Percentiles rank a stretch among this genome's conserved stretches.
Evolutionary conservation across 1,140 invertebrate genomes (phyloP).

Genomic region (Zaprionus taronus): DNA sequence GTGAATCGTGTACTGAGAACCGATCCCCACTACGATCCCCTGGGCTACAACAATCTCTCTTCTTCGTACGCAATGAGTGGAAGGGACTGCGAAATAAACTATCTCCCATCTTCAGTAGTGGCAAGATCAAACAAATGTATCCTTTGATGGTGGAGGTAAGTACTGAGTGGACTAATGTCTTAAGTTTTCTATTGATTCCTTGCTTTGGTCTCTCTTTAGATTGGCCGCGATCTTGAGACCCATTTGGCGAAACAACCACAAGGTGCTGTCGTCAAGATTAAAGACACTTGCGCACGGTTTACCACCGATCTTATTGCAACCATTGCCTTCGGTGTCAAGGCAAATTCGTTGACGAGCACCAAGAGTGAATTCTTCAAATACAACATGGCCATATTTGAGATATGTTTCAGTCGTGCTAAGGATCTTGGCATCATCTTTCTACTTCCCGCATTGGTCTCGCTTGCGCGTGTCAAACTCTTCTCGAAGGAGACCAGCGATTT

Average conservation of each 20-base stretch:
- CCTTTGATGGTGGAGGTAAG: constrained; percentile 84
- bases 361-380: constrained; percentile 84
- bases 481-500: constrained; percentile 59
- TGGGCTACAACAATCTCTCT: constrained; percentile 70
- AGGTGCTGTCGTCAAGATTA: constrained; percentile 48
- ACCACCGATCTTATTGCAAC: constrained; percentile 87
- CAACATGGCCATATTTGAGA: constrained; percentile 85
- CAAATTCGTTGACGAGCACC: constrained; percentile 85
- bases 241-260: constrained; percentile 12
- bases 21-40: constrained; percentile 57
- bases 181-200: not conserved
- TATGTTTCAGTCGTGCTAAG: constrained; percentile 85
- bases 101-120: constrained; percentile 85
- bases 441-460: constrained; percentile 54
- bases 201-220: constrained; percentile 23
- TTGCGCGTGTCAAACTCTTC: constrained; percentile 62
- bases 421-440: constrained; percentile 85
- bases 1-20: constrained; percentile 52
- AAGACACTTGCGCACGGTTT: constrained; percentile 84
- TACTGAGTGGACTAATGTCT: not conserved
- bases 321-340: constrained; percentile 86
- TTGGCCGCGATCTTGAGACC: constrained; percentile 59
- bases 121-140: constrained; percentile 86
- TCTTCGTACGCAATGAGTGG: constrained; percentile 83
- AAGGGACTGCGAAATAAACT: constrained; percentile 85